These are phyloP conservation scores for Cotesia congregata DNA, from an alignment of 2,888 invertebrate genomes.

Conservation along the genomic window DNA sequence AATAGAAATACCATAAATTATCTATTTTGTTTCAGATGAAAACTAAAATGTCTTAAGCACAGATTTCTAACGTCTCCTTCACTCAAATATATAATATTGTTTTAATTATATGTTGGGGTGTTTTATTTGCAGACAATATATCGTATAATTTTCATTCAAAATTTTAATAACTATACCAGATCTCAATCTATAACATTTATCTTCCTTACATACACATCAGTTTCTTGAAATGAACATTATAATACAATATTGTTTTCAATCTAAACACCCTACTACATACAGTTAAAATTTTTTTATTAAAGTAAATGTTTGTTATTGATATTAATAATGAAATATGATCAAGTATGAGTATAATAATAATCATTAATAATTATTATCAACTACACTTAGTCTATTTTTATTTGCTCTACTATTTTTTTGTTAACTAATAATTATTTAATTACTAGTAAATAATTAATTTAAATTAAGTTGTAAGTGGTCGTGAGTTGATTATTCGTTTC, in stretches of 20 bases:
- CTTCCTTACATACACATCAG: too few species aligned
- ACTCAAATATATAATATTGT: background rate
- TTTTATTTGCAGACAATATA: background rate
- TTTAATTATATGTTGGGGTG: background rate
- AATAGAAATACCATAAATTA: too few species aligned
- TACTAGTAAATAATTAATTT: background rate
- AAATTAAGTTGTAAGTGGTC: background rate
- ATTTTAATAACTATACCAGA: too few species aligned
- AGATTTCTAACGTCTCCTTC: background rate
- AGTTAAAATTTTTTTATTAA: background rate
- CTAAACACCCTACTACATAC: too few species aligned
- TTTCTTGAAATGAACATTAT: too few species aligned
- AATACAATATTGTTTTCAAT: too few species aligned
- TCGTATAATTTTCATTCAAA: too few species aligned
- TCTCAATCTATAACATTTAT: too few species aligned
- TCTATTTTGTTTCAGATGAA: background rate
- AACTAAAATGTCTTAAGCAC: background rate
- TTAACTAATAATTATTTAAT: background rate
- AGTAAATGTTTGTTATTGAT: background rate
- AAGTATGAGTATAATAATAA: background rate
- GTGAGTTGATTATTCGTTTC: background rate
- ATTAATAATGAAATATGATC: background rate
- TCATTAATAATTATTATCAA: background rate
- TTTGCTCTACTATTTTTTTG: background rate
- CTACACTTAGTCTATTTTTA: background rate